Base-by-base conservation (phyloP, 2,113 vertebrate genomes). In the Muscicapa adusta region DNA sequence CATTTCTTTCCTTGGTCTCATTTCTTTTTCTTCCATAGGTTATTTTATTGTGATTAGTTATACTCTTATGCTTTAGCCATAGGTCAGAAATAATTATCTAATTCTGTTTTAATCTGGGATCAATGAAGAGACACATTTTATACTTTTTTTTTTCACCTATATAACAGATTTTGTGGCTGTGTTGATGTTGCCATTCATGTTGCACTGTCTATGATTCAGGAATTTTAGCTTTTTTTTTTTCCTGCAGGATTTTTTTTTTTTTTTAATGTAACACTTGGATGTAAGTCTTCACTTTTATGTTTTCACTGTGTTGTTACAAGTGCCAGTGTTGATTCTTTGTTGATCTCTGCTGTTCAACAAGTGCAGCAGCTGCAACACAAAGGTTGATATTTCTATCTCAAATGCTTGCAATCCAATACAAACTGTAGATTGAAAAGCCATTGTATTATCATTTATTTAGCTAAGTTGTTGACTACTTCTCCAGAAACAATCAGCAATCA, bases 401-500 rank as follows among this genome's bases (percentile, higher is more conserved):
- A 73, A 71, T 45, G 34, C 25, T 67, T 60, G 36, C 86, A 93
- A 93, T 94, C 34, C 48, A 89, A 38, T 50, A 87, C 51, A 88
- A 86, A 22, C 56, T 60, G 56, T 33, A 61, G 72, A 63, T 77
- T 92, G 65, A 88, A 93, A 92, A 94, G 4, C 43, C 89, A 12
- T 51, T 88, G 68, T 48, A 68, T 63, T 93, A 43, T 20, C 24
- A 62, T 78, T 85, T 89, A 40, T 92, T 90, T 93, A 87, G 88
- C 51, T 60, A 81, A 78, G 13, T 77, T 96, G 80, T 84, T 91
- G 79, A 75, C 73, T 89, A 24, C 33, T 94, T 87, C 77, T 88
- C 77, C 60, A 86, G 63, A 93, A 94, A 83, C 82, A 94, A 91
- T 85, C 72, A 60, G 72, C 72, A 90, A 60, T 94, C 88, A 83